Evolutionary conservation across 2,888 invertebrate species (phyloP).

Genomic region (Parnassius glacialis): DNA sequence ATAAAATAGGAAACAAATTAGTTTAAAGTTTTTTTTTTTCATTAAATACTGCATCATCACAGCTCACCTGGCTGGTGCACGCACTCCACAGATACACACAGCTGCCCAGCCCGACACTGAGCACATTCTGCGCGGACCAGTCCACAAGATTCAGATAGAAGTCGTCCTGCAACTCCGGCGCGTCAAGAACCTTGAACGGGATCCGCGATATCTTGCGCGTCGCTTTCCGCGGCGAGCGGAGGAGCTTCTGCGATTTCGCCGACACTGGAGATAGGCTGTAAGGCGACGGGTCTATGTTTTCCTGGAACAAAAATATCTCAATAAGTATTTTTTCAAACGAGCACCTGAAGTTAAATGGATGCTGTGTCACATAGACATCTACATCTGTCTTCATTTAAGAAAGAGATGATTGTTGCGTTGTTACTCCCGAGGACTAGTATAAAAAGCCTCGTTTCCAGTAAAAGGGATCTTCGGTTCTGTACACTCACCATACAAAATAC

Average conservation of each 20-base stretch:
- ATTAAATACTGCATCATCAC: too few relatives aligned
- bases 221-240: slow-evolving; percentile 98
- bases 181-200: slow-evolving; percentile 97
- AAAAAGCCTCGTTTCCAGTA: too few relatives aligned
- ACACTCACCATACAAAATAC: too few relatives aligned
- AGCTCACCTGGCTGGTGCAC: slow-evolving; percentile 94
- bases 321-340: too few relatives aligned
- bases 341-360: too few relatives aligned
- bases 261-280: slow-evolving; percentile 98
- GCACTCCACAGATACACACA: slow-evolving; percentile 99
- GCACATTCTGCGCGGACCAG: slow-evolving; percentile 99
- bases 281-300: slow-evolving; percentile 90
- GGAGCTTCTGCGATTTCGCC: slow-evolving; percentile 95
- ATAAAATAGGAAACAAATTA: too few relatives aligned
- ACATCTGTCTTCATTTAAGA: too few relatives aligned
- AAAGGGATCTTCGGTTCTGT: too few relatives aligned
- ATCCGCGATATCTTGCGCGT: slow-evolving; percentile 98
- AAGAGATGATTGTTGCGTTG: too few relatives aligned
- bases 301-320: slow-evolving; percentile 75
- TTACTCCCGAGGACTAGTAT: too few relatives aligned
- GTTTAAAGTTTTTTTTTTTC: too few relatives aligned
- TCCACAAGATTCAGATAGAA: slow-evolving; percentile 99
- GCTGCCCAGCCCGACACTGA: slow-evolving; percentile 98
- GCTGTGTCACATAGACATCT: too few relatives aligned
- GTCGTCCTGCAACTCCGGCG: slow-evolving; percentile 98